Conservation (phyloP, 2,888 invertebrate genomes). For the Campoplex capitator region DNA sequence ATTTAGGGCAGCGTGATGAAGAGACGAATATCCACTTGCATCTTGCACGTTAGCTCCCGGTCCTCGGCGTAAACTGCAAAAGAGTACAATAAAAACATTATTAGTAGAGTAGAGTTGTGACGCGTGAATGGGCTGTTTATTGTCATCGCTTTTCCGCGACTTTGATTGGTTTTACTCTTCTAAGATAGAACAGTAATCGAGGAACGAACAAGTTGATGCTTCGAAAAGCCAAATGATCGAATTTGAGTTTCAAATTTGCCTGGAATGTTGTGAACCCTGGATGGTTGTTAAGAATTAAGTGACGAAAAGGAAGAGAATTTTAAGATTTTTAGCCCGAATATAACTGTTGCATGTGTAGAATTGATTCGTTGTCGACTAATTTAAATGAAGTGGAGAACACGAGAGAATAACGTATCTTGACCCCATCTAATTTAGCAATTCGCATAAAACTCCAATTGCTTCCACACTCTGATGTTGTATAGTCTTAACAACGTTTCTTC, state of each 20-base stretch:
- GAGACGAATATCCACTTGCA: constrained; percentile 95
- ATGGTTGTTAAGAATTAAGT: not conserved
- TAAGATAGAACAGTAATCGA: not conserved
- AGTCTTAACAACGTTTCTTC: constrained; percentile 46
- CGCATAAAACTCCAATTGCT: constrained; percentile 38
- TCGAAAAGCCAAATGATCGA: not conserved
- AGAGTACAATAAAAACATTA: constrained; percentile 19
- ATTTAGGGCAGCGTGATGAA: constrained; percentile 97
- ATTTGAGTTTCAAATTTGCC: not conserved
- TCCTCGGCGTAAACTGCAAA: constrained; percentile 92
- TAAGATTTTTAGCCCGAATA: not conserved
- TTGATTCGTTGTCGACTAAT: constrained; percentile 14
- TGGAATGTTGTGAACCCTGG: not conserved
- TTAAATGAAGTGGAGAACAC: constrained; percentile 28
- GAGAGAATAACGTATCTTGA: constrained; percentile 37
- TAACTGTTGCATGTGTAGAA: not conserved
- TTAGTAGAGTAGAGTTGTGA: too few relatives aligned
- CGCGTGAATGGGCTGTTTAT: too few relatives aligned
- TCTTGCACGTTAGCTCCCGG: constrained; percentile 97
- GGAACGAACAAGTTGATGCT: not conserved
- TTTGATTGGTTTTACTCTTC: too few relatives aligned
- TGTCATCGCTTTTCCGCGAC: too few relatives aligned
- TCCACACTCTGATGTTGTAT: constrained; percentile 24
- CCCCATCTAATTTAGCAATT: constrained; percentile 11
- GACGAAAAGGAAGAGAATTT: not conserved